Base-by-base conservation (phyloP, 2,797 vertebrate genomes). In the Poecilia picta region DNA sequence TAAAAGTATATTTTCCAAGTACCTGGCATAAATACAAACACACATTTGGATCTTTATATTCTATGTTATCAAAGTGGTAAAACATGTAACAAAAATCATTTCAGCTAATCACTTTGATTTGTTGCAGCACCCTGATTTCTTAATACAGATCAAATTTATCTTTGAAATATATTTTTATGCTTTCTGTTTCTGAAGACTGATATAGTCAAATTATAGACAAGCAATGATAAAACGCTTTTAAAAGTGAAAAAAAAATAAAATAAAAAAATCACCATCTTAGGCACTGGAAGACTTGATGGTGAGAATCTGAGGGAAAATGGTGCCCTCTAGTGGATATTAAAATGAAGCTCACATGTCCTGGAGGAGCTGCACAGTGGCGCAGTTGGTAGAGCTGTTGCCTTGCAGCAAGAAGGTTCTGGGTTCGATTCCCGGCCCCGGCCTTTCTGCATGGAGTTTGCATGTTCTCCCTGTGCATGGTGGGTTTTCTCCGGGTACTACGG, bases 261-360 rank as follows among this genome's bases (percentile, higher is more conserved):
- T 0, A 46, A 4, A 15, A 0, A 66, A 41, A 18, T 20, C 33
- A 7, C 8, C 10, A 18, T 11, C 39, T 39, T 18, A 41, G 20
- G 16, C 1, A 31, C 16, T 64, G 5, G 16, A 31, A 20, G 33
- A 12, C 20, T 5, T 39, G 20, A 41, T 23, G 41, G 18, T n/a
- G 25, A 25, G 5, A 46, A 46, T 57, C 0, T 76, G 72, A 88
- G 55, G 43, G 47, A 11, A 1, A 84, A 82, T 55, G 1, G 31
- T 33, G 4, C 77, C 88, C 81, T 78, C 92, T 90, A 78, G 81
- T 93, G 92, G 89, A 20, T 0, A 1, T 33, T 46, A 28, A 64
- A 23, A 4, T 25, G 71, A 51, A 28, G 28, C 0, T 57, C 25
- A 1, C 66, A 47, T n/a, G 1, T 31, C 39, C 66, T 3, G 20